These are phyloP conservation scores for Agelastica alni DNA, from an alignment of 2,888 invertebrate species.

Conservation along the genomic window DNA sequence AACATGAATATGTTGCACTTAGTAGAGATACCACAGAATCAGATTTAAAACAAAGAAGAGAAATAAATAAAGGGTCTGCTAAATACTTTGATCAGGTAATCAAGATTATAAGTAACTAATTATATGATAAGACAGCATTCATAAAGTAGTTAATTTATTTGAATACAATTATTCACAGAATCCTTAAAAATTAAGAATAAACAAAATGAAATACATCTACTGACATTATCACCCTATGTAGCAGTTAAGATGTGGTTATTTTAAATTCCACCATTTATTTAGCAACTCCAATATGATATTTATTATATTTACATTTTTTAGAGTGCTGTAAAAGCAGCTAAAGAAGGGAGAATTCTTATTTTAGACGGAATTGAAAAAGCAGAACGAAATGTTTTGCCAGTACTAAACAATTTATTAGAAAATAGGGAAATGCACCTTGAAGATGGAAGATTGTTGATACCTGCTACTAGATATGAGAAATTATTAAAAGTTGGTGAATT, in stretches of 20 bases:
- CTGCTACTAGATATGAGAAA: slow-evolving; percentile 87
- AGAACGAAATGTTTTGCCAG: slow-evolving; percentile 94
- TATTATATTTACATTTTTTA: slow-evolving; percentile 52
- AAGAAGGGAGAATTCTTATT: slow-evolving; percentile 83
- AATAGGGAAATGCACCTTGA: slow-evolving; percentile 98
- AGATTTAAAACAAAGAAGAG: slow-evolving; percentile 93
- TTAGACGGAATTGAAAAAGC: slow-evolving; percentile 97
- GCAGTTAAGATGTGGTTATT: too few species aligned
- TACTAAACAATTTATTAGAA: slow-evolving; percentile 93
- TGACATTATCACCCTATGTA: too few species aligned
- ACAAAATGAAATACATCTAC: too few species aligned
- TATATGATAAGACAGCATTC: too few species aligned
- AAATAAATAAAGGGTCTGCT: slow-evolving; percentile 86
- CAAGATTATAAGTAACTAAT: too few species aligned
- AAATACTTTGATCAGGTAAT: slow-evolving; percentile 91
- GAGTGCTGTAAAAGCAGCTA: slow-evolving; percentile 93
- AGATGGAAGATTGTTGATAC: slow-evolving; percentile 92
- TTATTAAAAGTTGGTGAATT: slow-evolving; percentile 70
- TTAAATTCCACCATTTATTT: too few species aligned
- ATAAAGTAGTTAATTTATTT: too few species aligned
- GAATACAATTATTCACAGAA: too few species aligned
- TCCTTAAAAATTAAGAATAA: too few species aligned
- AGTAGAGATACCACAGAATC: slow-evolving; percentile 97
- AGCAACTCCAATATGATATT: too few species aligned
- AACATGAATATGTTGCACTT: slow-evolving; percentile 90